phyloP scores from a whole-genome alignment of 2,113 vertebrate genomes.

The Scalopus aquaticus region DNA sequence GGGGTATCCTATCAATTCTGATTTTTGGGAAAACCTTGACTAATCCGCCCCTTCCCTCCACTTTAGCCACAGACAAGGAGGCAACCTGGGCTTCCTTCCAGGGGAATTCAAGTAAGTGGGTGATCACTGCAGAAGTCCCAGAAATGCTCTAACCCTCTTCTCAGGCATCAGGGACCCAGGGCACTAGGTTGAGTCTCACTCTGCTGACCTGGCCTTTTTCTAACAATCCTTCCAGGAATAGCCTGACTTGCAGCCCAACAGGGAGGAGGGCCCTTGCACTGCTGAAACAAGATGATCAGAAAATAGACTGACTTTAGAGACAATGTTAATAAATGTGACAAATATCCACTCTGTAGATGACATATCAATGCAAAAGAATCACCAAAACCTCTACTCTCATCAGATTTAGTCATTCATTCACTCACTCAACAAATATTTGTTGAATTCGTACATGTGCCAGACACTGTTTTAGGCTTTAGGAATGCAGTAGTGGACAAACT shows the following conservation, averaged over 20 bases:
- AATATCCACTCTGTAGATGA: constrained; percentile 55
- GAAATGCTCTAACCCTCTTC: not conserved
- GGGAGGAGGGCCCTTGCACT: not conserved
- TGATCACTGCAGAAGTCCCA: not conserved
- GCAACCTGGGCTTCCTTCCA: not conserved
- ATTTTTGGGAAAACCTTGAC: not conserved
- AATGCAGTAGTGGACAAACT: not conserved
- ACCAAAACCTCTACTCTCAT: constrained; percentile 37
- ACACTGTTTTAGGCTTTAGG: constrained; percentile 30
- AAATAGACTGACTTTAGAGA: constrained; percentile 53
- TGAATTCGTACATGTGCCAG: constrained; percentile 27
- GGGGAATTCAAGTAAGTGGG: not conserved
- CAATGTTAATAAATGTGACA: constrained; percentile 50
- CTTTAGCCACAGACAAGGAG: not conserved
- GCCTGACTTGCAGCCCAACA: not conserved
- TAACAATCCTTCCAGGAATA: constrained; percentile 57
- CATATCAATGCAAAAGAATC: constrained; percentile 54
- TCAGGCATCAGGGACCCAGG: not conserved
- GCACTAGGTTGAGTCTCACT: not conserved
- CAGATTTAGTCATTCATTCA: constrained; percentile 42
- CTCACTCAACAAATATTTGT: constrained; percentile 73
- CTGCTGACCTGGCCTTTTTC: not conserved
- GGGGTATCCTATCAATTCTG: not conserved
- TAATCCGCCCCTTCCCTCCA: not conserved
- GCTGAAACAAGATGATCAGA: constrained; percentile 51